These are phyloP conservation scores for Chitala chitala DNA, from an alignment of 2,113 vertebrate genomes.

Conservation along the genomic window DNA sequence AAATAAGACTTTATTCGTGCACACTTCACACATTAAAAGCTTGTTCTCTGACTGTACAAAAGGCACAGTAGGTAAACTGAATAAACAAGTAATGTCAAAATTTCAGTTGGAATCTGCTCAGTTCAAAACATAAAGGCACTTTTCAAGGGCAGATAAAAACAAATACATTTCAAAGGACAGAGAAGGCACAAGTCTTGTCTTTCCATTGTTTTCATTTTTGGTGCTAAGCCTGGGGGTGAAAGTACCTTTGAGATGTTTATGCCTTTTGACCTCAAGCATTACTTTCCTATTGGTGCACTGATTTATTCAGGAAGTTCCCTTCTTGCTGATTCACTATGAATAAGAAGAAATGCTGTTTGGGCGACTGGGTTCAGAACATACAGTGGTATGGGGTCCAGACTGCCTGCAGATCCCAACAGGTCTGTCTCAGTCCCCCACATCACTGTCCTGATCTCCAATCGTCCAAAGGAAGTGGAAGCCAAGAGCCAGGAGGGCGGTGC, in stretches of 20 bases:
- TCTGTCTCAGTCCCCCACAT: conserved; percentile 78
- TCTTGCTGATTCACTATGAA: not conserved
- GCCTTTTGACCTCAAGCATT: not conserved
- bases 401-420: not conserved
- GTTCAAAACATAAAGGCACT: not conserved
- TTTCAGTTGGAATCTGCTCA: too few species aligned
- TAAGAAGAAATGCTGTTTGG: not conserved
- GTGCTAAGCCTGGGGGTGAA: not conserved
- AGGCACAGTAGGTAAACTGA: too few species aligned
- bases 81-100: too few species aligned
- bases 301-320: not conserved
- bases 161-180: not conserved
- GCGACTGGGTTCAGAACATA: not conserved
- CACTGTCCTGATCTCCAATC: conserved; percentile 89
- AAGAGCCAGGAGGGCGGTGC: conserved; percentile 84
- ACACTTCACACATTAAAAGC: not conserved
- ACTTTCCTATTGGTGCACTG: not conserved
- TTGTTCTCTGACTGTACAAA: not conserved
- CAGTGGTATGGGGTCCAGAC: not conserved
- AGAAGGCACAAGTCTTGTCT: not conserved
- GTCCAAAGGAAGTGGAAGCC: conserved; percentile 94
- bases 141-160: not conserved
- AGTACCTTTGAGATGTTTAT: not conserved
- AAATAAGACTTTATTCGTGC: not conserved
- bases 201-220: not conserved